Base-by-base conservation (phyloP, 2,113 vertebrate genomes). In the Myrmecophaga tridactyla region DNA sequence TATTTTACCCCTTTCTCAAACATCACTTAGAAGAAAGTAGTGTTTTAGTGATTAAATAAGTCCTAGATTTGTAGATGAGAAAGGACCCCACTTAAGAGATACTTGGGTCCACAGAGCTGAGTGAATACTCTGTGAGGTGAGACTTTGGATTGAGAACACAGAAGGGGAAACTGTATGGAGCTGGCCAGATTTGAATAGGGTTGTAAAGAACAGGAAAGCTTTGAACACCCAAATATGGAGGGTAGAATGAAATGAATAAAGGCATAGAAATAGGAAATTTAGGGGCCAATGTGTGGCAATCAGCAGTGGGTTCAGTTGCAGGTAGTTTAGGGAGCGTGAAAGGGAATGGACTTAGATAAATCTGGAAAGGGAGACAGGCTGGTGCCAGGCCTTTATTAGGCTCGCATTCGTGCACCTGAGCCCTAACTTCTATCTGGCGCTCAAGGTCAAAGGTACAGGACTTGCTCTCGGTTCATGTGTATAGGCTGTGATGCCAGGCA, bases 261-360 rank as follows among this genome's bases (percentile, higher is more conserved):
- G 67, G 41, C 34, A 46, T 27, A 82, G 73, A 75, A 31, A 6
- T 15, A 69, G 84, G 58, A 56, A 53, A 36, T 3, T 2, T 4
- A 4, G 27, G 18, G 25, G 4, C 7, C 12, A 41, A 39, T n/a
- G 2, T 1, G 9, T 1, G 9, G n/a, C 20, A 41, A 69, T 48
- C 8, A 51, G 23, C 53, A 70, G 10, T 15, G 73, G 58, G 14
- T 60, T 80, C 65, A 17, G 7, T 48, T 73, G 58, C 76, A 81
- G 46, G 34, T 18, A 39, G 15, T 84, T 78, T n/a, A 7, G 9
- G 34, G n/a, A 81, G 27, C 4, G 43, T 46, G 25, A 65, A 65
- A 36, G 31, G 76, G 39, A 41, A 70, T 25, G 11, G n/a, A 34
- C 1, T n/a, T 39, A 13, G 29, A 14, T 39, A 13, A 62, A 8